Percentiles rank a stretch among this genome's conserved stretches.
Evolutionary conservation across 2,113 vertebrate genomes (phyloP).

Genomic region (Collichthys lucidus): DNA sequence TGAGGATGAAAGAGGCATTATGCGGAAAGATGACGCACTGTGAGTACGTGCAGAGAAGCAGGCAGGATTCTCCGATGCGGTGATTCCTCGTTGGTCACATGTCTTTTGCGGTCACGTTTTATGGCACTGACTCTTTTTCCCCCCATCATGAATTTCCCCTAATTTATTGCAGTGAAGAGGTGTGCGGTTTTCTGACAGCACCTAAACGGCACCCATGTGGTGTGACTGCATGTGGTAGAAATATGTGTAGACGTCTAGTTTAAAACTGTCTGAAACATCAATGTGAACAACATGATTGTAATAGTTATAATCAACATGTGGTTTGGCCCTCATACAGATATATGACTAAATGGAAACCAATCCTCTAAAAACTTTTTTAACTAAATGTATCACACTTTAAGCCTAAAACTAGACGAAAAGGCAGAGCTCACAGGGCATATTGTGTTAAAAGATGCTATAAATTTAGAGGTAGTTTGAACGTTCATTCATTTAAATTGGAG

Average conservation of each 20-base stretch:
- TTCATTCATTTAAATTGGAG: not conserved
- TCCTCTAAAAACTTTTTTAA: too few relatives aligned
- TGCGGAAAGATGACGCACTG: conserved; percentile 70
- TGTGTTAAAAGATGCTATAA: not conserved
- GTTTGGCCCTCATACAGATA: not conserved
- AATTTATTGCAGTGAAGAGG: not conserved
- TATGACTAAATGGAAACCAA: too few relatives aligned
- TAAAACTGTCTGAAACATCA: not conserved
- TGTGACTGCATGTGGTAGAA: not conserved
- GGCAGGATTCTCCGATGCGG: conserved; percentile 64
- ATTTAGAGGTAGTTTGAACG: not conserved
- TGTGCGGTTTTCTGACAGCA: not conserved
- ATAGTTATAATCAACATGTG: not conserved
- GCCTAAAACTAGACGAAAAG: too few relatives aligned
- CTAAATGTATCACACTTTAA: too few relatives aligned
- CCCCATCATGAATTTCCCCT: conserved; percentile 5
- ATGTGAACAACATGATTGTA: not conserved
- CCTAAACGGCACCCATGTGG: not conserved
- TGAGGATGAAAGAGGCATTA: not conserved
- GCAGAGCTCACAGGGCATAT: not conserved
- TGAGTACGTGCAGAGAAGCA: conserved; percentile 81
- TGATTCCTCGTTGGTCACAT: conserved; percentile 57
- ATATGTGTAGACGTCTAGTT: not conserved
- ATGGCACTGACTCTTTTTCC: not conserved
- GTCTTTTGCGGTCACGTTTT: conserved; percentile 50